A percentile compares a stretch with the other conserved stretches of the same genome.
phyloP scores from a whole-genome alignment of 1,140 invertebrate species.

The Alviniconcha marisindica region DNA sequence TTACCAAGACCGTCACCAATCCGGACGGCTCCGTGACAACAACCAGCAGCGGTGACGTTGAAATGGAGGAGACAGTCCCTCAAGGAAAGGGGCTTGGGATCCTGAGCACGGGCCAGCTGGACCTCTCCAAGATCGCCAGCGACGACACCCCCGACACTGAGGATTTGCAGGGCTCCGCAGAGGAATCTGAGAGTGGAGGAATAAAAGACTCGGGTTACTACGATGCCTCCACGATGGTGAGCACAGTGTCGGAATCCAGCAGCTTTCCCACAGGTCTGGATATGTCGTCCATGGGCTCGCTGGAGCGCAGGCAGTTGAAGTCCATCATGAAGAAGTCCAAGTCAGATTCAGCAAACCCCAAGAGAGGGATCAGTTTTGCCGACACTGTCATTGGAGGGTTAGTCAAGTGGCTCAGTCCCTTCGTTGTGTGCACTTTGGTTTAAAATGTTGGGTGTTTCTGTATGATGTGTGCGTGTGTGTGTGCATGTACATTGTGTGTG shows the following conservation, averaged over 20 bases:
- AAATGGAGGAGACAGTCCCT: not conserved
- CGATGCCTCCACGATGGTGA: constrained; percentile 3
- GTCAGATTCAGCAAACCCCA: constrained; percentile 46
- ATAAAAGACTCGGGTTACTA: constrained; percentile 33
- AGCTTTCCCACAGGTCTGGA: constrained; percentile 9
- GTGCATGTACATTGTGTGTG: not conserved
- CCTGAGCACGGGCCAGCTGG: not conserved
- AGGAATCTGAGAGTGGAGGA: not conserved
- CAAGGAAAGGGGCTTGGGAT: not conserved
- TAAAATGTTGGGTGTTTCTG: not conserved
- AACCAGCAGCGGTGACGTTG: constrained; percentile 34
- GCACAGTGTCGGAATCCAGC: not conserved
- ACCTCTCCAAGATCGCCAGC: constrained; percentile 9
- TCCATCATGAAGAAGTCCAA: constrained; percentile 71
- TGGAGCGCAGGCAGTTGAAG: constrained; percentile 58
- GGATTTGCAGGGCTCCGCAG: not conserved
- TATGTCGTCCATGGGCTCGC: not conserved
- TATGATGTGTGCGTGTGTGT: not conserved
- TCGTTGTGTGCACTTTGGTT: constrained; percentile 21
- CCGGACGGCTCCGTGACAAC: constrained; percentile 38
- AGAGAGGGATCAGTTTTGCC: constrained; percentile 71
- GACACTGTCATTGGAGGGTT: constrained; percentile 72
- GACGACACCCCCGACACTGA: not conserved
- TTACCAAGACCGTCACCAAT: constrained; percentile 42
- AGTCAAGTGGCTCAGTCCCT: constrained; percentile 47